Percentiles rank a stretch among this genome's conserved stretches.
Conservation (phyloP, 2,797 vertebrate genomes). For the Silurus aristotelis region DNA sequence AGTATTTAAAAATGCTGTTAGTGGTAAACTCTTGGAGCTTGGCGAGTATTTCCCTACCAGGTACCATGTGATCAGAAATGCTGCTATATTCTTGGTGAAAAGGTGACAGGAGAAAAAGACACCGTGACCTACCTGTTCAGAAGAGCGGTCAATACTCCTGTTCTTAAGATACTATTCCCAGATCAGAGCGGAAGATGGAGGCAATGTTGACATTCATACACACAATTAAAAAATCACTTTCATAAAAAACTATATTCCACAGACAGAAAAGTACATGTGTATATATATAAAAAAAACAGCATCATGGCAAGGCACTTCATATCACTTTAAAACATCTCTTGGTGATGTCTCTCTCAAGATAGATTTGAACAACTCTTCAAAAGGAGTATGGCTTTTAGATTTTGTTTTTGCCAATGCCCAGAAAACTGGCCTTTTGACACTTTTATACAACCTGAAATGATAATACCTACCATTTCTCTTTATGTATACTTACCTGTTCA, state of each 20-base stretch:
- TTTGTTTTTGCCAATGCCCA: constrained; percentile 14
- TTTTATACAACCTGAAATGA: constrained; percentile 35
- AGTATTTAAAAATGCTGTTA: background rate
- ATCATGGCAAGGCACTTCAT: constrained; percentile 48
- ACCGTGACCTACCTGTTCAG: constrained; percentile 76
- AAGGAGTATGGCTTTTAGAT: background rate
- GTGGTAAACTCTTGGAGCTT: constrained; percentile 7
- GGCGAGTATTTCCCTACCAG: background rate
- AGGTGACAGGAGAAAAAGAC: constrained; percentile 52
- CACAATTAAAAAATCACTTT: constrained; percentile 35
- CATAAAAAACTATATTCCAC: constrained; percentile 5
- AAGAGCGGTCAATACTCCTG: constrained; percentile 54
- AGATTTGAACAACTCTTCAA: background rate
- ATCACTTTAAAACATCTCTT: background rate
- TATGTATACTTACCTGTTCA: constrained; percentile 70
- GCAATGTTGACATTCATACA: constrained; percentile 56
- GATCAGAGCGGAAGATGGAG: constrained; percentile 59
- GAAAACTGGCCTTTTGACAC: constrained; percentile 13
- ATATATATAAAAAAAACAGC: constrained; percentile 18
- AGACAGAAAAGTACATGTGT: constrained; percentile 20
- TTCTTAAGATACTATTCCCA: constrained; percentile 59
- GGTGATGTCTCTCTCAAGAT: background rate
- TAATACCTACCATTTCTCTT: constrained; percentile 65
- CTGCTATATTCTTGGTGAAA: constrained; percentile 47
- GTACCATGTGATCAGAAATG: constrained; percentile 14